A percentile compares a stretch with the other conserved stretches of the same genome.
Conservation (phyloP, 2,888 invertebrate species). For the Leptinotarsa juncta region DNA sequence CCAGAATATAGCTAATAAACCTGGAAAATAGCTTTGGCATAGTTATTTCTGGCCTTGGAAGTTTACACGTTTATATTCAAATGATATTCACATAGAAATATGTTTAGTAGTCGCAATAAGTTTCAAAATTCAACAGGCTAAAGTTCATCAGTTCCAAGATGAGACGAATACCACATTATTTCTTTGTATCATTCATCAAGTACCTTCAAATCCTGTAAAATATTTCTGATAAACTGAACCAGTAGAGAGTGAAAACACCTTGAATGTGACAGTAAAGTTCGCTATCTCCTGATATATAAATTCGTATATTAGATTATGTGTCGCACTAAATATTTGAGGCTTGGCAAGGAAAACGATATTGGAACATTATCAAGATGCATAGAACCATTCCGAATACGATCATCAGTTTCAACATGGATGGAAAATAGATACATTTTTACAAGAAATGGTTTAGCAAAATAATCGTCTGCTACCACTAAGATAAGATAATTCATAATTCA, state of each 20-base stretch:
- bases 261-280: background rate
- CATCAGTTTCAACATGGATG: no score
- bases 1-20: no score
- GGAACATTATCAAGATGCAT: background rate
- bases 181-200: background rate
- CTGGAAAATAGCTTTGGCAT: no score
- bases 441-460: no score
- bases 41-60: no score
- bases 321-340: background rate
- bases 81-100: no score
- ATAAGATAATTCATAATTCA: no score
- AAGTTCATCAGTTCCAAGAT: background rate
- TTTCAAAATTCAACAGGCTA: no score
- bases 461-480: no score
- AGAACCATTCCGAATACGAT: background rate
- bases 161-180: background rate
- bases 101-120: no score
- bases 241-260: background rate
- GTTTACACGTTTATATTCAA: no score
- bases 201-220: background rate
- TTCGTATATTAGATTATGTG: background rate
- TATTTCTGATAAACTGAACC: background rate
- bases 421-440: no score
- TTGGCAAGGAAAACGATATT: background rate
- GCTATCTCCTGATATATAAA: background rate